These are phyloP conservation scores for Carcina quercana DNA, from an alignment of 2,888 invertebrate genomes.

Conservation along the genomic window DNA sequence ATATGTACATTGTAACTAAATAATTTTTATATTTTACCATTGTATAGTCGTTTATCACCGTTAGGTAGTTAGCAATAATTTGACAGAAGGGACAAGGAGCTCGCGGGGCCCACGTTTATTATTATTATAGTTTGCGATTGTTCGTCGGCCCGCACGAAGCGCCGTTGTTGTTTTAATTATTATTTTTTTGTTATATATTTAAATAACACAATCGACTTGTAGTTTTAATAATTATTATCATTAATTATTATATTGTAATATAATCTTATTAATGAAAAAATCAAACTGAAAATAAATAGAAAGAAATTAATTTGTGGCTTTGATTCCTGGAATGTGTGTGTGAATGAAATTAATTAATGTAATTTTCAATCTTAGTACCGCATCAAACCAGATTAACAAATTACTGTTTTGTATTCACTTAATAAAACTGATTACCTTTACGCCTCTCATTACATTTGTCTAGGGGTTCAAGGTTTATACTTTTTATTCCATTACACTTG, in stretches of 20 bases:
- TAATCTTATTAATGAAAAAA: conserved; percentile 75
- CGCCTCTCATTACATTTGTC: too few relatives aligned
- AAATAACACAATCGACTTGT: conserved; percentile 72
- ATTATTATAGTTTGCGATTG: conserved; percentile 42
- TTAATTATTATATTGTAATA: conserved; percentile 74
- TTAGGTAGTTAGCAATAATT: conserved; percentile 61
- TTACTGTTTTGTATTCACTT: too few relatives aligned
- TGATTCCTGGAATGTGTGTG: too few relatives aligned
- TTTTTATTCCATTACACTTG: too few relatives aligned
- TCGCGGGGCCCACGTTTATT: conserved; percentile 30
- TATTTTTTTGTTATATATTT: conserved; percentile 71
- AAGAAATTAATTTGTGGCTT: conserved; percentile 41
- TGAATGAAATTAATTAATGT: too few relatives aligned
- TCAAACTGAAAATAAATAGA: conserved; percentile 72
- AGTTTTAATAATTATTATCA: conserved; percentile 74
- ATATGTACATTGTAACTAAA: conserved; percentile 68
- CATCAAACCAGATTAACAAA: too few relatives aligned
- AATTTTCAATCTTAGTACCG: too few relatives aligned
- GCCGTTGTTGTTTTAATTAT: conserved; percentile 66
- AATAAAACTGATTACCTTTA: too few relatives aligned
- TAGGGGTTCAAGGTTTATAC: too few relatives aligned
- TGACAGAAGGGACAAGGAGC: conserved; percentile 44
- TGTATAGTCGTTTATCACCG: conserved; percentile 68
- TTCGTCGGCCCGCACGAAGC: conserved; percentile 42
- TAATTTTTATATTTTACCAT: conserved; percentile 72